These are phyloP conservation scores for Avahi laniger DNA, from an alignment of 2,797 vertebrate genomes.

Conservation along the genomic window DNA sequence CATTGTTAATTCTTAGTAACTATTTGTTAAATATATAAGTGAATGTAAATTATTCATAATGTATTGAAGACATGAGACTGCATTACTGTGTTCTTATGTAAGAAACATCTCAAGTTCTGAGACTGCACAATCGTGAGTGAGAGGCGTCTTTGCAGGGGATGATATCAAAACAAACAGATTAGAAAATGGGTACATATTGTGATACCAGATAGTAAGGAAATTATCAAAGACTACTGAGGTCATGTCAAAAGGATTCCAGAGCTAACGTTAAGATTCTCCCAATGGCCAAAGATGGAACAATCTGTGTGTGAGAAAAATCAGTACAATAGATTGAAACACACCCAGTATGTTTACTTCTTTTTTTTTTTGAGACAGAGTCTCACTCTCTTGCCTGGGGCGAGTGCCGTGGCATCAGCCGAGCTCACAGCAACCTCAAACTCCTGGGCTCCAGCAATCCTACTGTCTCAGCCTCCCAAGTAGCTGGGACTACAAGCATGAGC, in stretches of 20 bases:
- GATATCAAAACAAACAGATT: conserved; percentile 30
- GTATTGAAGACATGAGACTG: background rate
- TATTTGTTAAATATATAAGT: background rate
- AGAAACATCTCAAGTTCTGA: conserved; percentile 19
- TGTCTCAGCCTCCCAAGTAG: too few relatives aligned
- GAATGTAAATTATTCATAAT: conserved; percentile 24
- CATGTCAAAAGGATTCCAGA: background rate
- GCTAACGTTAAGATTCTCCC: background rate
- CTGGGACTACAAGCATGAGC: too few relatives aligned
- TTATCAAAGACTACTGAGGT: background rate
- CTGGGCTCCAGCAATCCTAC: too few relatives aligned
- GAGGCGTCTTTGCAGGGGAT: background rate
- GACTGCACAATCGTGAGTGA: background rate
- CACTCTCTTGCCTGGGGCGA: too few relatives aligned
- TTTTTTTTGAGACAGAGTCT: too few relatives aligned
- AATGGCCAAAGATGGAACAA: background rate
- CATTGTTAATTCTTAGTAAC: background rate
- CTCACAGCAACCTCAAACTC: too few relatives aligned
- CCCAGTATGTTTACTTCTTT: background rate
- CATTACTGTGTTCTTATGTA: background rate
- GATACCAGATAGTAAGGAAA: background rate
- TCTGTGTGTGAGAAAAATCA: background rate
- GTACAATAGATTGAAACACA: background rate
- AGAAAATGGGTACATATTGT: background rate
- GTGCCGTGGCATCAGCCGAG: too few relatives aligned